Evolutionary conservation across 2,797 vertebrate species (phyloP), one percentile per base, ranked within the genome.

Genomic region (Acridotheres tristis): DNA sequence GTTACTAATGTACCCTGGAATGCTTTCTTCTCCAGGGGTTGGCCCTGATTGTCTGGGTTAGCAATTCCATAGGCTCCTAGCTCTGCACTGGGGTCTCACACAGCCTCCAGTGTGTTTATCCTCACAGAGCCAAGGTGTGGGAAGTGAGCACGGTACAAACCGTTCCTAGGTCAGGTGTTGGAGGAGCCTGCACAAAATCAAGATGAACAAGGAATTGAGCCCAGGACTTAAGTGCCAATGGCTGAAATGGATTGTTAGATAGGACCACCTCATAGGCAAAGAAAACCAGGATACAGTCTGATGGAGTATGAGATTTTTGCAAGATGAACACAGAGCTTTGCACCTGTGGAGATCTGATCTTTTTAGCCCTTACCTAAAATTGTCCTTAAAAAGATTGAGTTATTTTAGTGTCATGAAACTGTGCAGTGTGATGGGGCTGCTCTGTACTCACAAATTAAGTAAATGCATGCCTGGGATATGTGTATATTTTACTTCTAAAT

Each of bases 81-180:
- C 11, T 1, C 34, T 32, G 55, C 40, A 16, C 22, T 3, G 3
- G 80, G 36, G 68, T 83, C 76, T 85, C 1, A 0, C 42, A 54
- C 55, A 48, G 3, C 22, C 48, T 66, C 76, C 45, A 12, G 16
- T 1, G 43, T 42, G 45, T 72, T 95, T 55, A 48, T 69, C 26
- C 62, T 62, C 73, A 59, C 30, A 48, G 27, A 51, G 38, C 13
- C 34, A 43, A 83, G 65, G 22, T 68, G 54, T 47, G n/a, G 45
- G 51, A 76, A 89, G 42, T 0, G 0, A 80, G 61, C 17, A 13
- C 0, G 1, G 40, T 34, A n/a, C 43, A 27, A 51, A 12, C 10
- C 0, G 0, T 72, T 93, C 54, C 34, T 48, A 34, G 69, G 55
- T 55, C 62, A 59, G 47, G 8, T 66, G 43, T 61, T 77, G 62